Evolutionary conservation across 2,113 vertebrate species (phyloP).

Genomic region (Dissostichus mawsoni): DNA sequence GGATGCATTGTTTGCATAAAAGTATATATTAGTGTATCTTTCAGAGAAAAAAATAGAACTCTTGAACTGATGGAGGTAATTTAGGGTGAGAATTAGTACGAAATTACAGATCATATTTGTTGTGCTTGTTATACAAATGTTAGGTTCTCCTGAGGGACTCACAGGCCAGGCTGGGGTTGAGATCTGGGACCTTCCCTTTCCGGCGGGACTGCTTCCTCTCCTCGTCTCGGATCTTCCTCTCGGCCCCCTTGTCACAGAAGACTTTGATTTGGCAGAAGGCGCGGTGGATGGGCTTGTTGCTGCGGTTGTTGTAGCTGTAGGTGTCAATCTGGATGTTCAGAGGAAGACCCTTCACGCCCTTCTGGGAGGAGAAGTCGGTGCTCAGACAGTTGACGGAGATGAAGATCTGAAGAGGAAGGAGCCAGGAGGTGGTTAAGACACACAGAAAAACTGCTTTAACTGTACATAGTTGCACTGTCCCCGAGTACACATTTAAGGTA

Average conservation of each 20-base stretch:
- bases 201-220: constrained; percentile 97
- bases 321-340: constrained; percentile 98
- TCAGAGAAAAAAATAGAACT: background rate
- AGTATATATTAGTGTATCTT: background rate
- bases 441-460: background rate
- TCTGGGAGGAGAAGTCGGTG: constrained; percentile 99
- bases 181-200: constrained; percentile 93
- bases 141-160: constrained; percentile 75
- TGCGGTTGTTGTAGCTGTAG: constrained; percentile 99
- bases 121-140: background rate
- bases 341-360: constrained; percentile 97
- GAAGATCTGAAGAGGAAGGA: constrained; percentile 89
- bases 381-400: constrained; percentile 99
- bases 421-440: background rate
- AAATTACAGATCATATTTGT: no score
- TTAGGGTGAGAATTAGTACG: background rate
- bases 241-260: constrained; percentile 98
- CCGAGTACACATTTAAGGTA: no score
- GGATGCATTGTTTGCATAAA: background rate
- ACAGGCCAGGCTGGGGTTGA: constrained; percentile 86
- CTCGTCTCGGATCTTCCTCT: constrained; percentile 98
- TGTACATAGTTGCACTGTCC: background rate
- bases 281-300: constrained; percentile 98
- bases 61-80: background rate
- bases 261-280: constrained; percentile 99